These are phyloP conservation scores for Cladopsammia gracilis DNA, from an alignment of 64 coral and sea anemone genomes.

Conservation along the genomic window DNA sequence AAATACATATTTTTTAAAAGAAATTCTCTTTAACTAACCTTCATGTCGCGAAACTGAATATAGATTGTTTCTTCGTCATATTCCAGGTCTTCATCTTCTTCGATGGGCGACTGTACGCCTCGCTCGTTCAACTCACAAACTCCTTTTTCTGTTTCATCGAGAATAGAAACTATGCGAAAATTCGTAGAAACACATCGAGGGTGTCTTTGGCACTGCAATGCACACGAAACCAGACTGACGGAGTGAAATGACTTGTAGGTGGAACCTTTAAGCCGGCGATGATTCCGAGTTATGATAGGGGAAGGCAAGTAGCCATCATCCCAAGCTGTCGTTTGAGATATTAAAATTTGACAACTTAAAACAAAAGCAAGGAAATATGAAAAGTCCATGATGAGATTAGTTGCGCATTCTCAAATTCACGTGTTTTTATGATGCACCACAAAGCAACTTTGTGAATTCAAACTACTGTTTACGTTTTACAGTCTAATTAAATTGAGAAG, in stretches of 20 bases:
- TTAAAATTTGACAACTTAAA: background rate
- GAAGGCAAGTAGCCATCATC: background rate
- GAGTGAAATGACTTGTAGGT: background rate
- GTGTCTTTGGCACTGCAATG: conserved; percentile 20
- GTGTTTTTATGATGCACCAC: too few species aligned
- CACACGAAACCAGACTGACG: background rate
- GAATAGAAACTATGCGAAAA: background rate
- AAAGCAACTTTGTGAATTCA: too few species aligned
- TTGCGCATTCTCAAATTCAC: too few species aligned
- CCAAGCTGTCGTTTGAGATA: background rate
- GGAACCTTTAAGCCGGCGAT: background rate
- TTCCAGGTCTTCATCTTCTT: conserved; percentile 7
- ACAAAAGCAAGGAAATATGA: background rate
- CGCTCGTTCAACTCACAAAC: conserved; percentile 7
- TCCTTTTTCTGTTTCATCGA: background rate
- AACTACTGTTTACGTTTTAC: too few species aligned
- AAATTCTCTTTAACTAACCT: background rate
- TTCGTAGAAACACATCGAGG: conserved; percentile 11
- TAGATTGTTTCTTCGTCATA: background rate
- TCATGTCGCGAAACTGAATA: background rate
- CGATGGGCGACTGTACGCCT: background rate
- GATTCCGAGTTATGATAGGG: background rate
- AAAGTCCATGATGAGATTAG: background rate
- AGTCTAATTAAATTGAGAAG: too few species aligned
- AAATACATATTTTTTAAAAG: background rate